Conservation (phyloP, 2,888 invertebrate genomes). For the Diaprepes abbreviatus region DNA sequence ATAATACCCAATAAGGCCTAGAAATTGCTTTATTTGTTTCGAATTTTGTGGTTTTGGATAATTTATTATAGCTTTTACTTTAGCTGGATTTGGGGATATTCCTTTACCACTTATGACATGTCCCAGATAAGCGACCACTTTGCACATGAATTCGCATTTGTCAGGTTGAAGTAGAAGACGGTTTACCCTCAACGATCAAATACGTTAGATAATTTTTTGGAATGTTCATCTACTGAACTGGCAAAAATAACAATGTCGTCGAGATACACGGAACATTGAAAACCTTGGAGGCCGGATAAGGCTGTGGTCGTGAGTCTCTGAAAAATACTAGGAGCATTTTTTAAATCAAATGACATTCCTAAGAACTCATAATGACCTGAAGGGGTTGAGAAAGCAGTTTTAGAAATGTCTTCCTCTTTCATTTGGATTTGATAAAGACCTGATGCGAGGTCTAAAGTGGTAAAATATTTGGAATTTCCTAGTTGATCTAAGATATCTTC, state of each 20-base stretch:
- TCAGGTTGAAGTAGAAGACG: conserved; percentile 51
- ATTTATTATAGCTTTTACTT: conserved; percentile 53
- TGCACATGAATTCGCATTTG: no score
- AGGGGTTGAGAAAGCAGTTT: conserved; percentile 61
- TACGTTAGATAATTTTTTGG: conserved; percentile 55
- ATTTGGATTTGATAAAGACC: conserved; percentile 63
- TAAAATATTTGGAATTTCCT: conserved; percentile 61
- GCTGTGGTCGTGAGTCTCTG: no score
- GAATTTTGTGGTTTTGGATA: no score
- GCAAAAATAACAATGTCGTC: no score
- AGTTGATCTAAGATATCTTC: conserved; percentile 62
- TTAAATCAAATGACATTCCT: no score
- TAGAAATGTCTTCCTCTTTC: conserved; percentile 54
- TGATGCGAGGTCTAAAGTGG: conserved; percentile 61
- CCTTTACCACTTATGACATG: conserved; percentile 60
- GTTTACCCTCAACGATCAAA: conserved; percentile 57
- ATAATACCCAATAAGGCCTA: conserved; percentile 59
- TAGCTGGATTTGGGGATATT: conserved; percentile 61
- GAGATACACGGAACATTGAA: conserved; percentile 44
- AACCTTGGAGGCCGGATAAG: conserved; percentile 37
- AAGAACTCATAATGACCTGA: conserved; percentile 60
- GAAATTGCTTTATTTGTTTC: no score
- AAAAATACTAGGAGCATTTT: no score
- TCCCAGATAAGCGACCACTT: no score
- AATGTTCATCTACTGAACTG: conserved; percentile 56